Evolutionary conservation across 2,113 vertebrate species (phyloP), one percentile per base, ranked within the genome.

Genomic region (Castor canadensis): DNA sequence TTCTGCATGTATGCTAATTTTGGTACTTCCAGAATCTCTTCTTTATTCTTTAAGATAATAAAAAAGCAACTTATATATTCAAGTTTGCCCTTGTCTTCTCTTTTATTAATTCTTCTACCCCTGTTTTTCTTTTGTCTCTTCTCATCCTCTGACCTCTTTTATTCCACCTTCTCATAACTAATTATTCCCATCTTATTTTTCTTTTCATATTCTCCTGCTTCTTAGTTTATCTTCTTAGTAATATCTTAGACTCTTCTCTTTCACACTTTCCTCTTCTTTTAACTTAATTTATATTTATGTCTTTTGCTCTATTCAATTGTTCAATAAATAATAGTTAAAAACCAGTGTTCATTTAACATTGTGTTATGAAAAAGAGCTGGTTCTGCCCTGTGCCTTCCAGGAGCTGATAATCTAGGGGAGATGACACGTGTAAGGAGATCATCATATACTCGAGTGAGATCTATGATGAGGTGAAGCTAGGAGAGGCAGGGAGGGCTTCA

Each of bases 261-360:
- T 38, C 49, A 58, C 38, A 28, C 26, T 17, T 7, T 66, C 13
- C 17, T 88, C 5, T 49, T 82, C 52, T 88, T n/a, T n/a, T n/a
- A n/a, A n/a, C 81, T 89, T 67, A 60, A 84, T 92, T 56, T 81
- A 87, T 92, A 67, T 93, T 83, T 85, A 47, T 92, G 49, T 38
- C 19, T 86, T 95, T 84, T 76, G 56, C 30, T 91, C 19, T 75
- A 6, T 54, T 91, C 28, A 85, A 0, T 87, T 83, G 58, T 89
- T 90, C 73, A 94, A 40, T 75, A 94, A 35, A 87, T 6, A 13
- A 80, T 40, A 87, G 67, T 87, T 83, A 87, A 82, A 60, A 66
- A 66, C 69, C 56, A 54, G 2, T 95, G 71, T 89, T 91, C 77
- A 64, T 73, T 49, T 79, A 75, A 43, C 26, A 32, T 35, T 52